Percentiles rank a stretch among this genome's conserved stretches.
phyloP scores from a whole-genome alignment of 2,113 vertebrate species.

The Macaca fascicularis region T2T-MFA8v1.1 NC_088375.1:153558001-153558500 shows the following conservation, averaged over 20 bases:
- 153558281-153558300: not conserved
- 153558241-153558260: not conserved
- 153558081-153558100: not conserved
- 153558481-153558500: not conserved
- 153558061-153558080: not conserved
- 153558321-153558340: not conserved
- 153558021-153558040: not conserved
- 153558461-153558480: not conserved
- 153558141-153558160: not conserved
- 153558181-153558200: not conserved
- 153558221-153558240: not conserved
- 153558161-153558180: not conserved
- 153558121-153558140: not conserved
- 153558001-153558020: not conserved
- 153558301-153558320: not conserved
- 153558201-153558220: not conserved
- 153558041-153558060: not conserved
- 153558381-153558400: not conserved
- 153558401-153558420: not conserved
- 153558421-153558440: not conserved
- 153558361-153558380: not conserved
- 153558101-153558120: not conserved
- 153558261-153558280: not conserved
- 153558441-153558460: not conserved
- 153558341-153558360: not conserved